Evolutionary conservation across 1,140 invertebrate species (phyloP).

Genomic region (Berghia stephanieae): DNA sequence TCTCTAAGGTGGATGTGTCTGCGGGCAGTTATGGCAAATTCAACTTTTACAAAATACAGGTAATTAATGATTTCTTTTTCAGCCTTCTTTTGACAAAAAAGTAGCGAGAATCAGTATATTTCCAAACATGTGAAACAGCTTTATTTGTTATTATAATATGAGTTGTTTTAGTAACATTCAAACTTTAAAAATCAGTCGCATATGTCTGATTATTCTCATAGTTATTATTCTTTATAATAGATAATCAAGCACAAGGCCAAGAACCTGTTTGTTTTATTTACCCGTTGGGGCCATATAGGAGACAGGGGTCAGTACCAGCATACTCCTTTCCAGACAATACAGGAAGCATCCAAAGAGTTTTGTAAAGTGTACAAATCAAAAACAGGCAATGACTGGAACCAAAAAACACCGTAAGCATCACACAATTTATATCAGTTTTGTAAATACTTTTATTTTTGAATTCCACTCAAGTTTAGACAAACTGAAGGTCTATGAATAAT

Average conservation of each 20-base stretch:
- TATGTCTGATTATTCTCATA: background rate
- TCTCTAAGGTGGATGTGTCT: conserved; percentile 69
- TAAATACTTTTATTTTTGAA: too few relatives aligned
- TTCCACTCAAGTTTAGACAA: too few relatives aligned
- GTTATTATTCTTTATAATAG: conserved; percentile 43
- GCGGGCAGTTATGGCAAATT: conserved; percentile 68
- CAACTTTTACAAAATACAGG: conserved; percentile 72
- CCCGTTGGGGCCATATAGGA: conserved; percentile 71
- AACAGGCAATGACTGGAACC: conserved; percentile 69
- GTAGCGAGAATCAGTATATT: too few relatives aligned
- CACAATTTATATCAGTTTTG: too few relatives aligned
- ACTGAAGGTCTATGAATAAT: too few relatives aligned
- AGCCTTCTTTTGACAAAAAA: too few relatives aligned
- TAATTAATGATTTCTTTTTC: conserved; percentile 32
- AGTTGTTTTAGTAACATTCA: too few relatives aligned
- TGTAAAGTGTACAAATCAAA: conserved; percentile 70
- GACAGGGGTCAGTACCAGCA: conserved; percentile 69
- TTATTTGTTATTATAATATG: too few relatives aligned
- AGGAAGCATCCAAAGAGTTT: conserved; percentile 70
- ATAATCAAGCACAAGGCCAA: conserved; percentile 67
- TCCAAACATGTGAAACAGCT: too few relatives aligned
- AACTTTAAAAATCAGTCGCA: too few relatives aligned
- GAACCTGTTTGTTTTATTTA: conserved; percentile 69
- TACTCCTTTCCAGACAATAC: conserved; percentile 67
- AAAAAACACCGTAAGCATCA: conserved; percentile 60